These are phyloP conservation scores for Xerus inauris DNA, from an alignment of 2,113 vertebrate genomes.

Conservation along the genomic window DNA sequence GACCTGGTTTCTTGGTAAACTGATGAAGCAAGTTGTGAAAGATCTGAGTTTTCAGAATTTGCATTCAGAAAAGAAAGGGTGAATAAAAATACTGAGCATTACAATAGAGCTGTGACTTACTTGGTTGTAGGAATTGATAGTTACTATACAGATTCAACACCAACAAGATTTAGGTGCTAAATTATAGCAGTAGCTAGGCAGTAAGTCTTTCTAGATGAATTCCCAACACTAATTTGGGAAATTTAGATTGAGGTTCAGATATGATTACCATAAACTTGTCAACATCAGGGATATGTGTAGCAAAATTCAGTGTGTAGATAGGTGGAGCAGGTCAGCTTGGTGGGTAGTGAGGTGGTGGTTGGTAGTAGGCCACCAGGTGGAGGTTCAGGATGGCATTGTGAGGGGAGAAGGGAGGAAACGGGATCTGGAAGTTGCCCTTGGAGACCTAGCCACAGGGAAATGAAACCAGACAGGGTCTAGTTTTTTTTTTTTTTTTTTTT, in stretches of 20 bases:
- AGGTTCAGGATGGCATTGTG: neutral
- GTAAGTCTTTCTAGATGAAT: neutral
- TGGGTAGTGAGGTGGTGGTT: neutral
- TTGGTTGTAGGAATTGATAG: neutral
- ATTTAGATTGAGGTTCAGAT: neutral
- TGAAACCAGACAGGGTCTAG: neutral
- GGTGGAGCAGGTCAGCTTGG: neutral
- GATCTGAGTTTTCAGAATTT: neutral
- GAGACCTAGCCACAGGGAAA: neutral
- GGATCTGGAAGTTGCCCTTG: neutral
- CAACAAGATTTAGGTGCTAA: neutral
- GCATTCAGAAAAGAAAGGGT: neutral
- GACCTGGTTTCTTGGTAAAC: neutral
- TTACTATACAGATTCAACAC: neutral
- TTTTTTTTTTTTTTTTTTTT: neutral
- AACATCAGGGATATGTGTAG: neutral
- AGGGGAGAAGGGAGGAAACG: neutral
- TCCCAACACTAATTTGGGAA: neutral
- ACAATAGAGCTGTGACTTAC: neutral
- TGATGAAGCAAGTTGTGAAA: constrained; percentile 32
- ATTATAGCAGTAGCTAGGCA: neutral
- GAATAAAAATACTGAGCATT: neutral
- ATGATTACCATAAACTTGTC: neutral
- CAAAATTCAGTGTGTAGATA: neutral
- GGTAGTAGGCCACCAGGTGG: neutral